Percentiles rank a stretch among this genome's conserved stretches.
Evolutionary conservation across 2,888 invertebrate species (phyloP).

Genomic region (Vesta saturnalis): DNA sequence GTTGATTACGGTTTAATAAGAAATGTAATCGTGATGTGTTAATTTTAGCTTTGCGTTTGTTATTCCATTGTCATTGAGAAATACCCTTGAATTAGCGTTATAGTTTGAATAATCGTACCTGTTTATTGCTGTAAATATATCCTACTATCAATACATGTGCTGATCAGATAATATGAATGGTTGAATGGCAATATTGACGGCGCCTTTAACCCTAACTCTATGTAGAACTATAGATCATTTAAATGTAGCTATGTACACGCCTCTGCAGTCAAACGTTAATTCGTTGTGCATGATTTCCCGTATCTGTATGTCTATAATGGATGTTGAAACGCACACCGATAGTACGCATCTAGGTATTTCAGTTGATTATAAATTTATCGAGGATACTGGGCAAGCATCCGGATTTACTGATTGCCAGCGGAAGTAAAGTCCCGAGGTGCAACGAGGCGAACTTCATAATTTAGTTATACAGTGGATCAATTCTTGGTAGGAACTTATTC

Average conservation of each 20-base stretch:
- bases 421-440: constrained; percentile 52
- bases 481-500: constrained; percentile 33
- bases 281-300: constrained; percentile 16
- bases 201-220: constrained; percentile 38
- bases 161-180: constrained; percentile 44
- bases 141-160: constrained; percentile 46
- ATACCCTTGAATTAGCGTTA: background rate
- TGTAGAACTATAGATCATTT: constrained; percentile 17
- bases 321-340: constrained; percentile 26
- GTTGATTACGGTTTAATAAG: background rate
- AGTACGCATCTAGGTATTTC: constrained; percentile 32
- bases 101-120: constrained; percentile 39
- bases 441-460: constrained; percentile 53
- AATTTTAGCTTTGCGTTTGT: background rate
- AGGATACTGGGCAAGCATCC: constrained; percentile 53
- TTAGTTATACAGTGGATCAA: constrained; percentile 51
- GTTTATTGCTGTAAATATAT: constrained; percentile 46
- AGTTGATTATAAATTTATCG: constrained; percentile 56
- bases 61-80: background rate
- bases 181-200: constrained; percentile 48
- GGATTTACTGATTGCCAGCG: constrained; percentile 55
- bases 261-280: constrained; percentile 22
- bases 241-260: constrained; percentile 27
- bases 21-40: background rate
- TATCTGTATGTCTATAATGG: constrained; percentile 23